Base-by-base conservation (phyloP, 92 coral and sea anemone genomes). In the Meandrina meandrites region DNA sequence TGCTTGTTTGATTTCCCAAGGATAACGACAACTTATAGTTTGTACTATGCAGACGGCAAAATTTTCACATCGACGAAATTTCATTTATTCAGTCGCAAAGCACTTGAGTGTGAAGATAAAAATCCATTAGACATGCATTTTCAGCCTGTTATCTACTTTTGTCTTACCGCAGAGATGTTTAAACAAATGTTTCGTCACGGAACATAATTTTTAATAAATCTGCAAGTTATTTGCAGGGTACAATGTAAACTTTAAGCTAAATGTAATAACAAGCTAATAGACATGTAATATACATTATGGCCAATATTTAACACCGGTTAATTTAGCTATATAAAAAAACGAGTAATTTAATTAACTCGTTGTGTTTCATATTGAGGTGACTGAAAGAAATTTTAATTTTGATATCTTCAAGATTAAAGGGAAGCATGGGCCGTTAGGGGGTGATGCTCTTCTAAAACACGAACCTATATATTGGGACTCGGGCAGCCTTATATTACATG, bases 161-260 rank as follows among this genome's bases (percentile, higher is more conserved):
- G 34, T 24, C 75, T 81, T 16, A 66, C 21, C 56, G 36, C 74
- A 81, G 76, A 37, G 47, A 31, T 9, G 24, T 22, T 30, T 28
- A 81, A 68, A 81, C 32, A 81, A 48, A 42, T 32, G 2, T 12
- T 58, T 62, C 14, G 84, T 80, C 86, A 82, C 77, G 86, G 51
- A 70, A 70, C 18, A 31, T 11, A 8, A 27, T 66, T 66, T 66
- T 66, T 0, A 62, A 62, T 24, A 66, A 27, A 1, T 1, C 35
- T 66, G 31, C 31, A 66, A 66, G 34, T 28, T 66, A 14, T 66
- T 10, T 66, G 12, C 71, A 66, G 71, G 35, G 17, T 66, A 0
- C 34, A 27, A 5, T 27, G 71, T 66, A 27, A 66, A 66, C 35
- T 66, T 27, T 0, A 66, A 66, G 35, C 17, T 0, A 66, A 66